Conservation (phyloP, 2,797 vertebrate genomes). For the Rhinella marina region DNA sequence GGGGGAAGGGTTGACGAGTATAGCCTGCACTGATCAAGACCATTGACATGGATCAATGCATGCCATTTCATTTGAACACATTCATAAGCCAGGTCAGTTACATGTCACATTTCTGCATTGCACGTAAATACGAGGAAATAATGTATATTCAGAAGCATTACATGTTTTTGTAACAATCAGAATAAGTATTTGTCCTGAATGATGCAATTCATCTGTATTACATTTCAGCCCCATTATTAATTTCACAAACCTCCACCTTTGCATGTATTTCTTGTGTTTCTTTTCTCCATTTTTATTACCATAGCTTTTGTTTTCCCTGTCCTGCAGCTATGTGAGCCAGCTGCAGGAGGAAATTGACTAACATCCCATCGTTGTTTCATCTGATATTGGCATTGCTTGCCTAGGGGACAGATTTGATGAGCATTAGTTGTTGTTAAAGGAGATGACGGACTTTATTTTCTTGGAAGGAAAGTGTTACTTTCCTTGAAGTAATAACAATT, state of each 20-base stretch:
- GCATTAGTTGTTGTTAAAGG: constrained; percentile 43
- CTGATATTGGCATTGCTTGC: constrained; percentile 47
- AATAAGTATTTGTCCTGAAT: neutral
- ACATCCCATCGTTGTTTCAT: constrained; percentile 22
- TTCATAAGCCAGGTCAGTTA: neutral
- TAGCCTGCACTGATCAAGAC: neutral
- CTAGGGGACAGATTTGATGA: constrained; percentile 52
- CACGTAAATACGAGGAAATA: neutral
- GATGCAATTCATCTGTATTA: constrained; percentile 7
- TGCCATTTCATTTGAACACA: neutral
- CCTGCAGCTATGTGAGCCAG: constrained; percentile 48
- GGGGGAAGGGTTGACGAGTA: neutral
- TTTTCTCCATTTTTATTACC: constrained; percentile 30
- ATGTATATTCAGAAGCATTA: neutral
- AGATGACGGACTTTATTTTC: neutral
- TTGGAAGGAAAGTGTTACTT: constrained; percentile 4
- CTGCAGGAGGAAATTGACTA: constrained; percentile 54
- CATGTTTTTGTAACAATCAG: neutral
- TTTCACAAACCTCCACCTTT: neutral
- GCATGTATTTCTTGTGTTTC: constrained; percentile 7
- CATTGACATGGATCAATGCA: neutral
- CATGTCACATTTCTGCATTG: neutral
- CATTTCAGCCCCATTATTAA: neutral
- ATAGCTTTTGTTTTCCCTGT: neutral
- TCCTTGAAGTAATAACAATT: constrained; percentile 5